Base-by-base conservation (phyloP, 2,888 invertebrate genomes). In the Conchocele bisecta region DNA sequence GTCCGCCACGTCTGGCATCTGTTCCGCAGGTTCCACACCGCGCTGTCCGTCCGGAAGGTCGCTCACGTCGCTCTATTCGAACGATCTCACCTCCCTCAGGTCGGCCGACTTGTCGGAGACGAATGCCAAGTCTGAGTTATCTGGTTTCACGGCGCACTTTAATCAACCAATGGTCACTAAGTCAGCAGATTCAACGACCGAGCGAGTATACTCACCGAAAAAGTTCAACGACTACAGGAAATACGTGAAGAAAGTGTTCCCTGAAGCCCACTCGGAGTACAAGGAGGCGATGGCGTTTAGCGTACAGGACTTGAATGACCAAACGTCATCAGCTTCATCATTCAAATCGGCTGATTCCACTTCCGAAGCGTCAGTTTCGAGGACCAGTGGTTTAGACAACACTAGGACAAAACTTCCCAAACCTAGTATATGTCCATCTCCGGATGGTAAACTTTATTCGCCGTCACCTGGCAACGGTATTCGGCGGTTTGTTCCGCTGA, bases 271-370 rank as follows among this genome's bases (percentile, higher is more conserved):
- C 35, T 57, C 72, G n/a, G 76, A 76, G 48, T 51, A 72, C 68
- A 76, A 76, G 51, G 76, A 76, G 59, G 72, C 72, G 29, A 65
- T 76, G 7, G 72, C 35, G 41, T 82, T 68, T 35, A 70, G 73
- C 67, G 73, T 77, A 15, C 74, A 75, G 41, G 74, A 82, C 58
- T 69, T 82, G 41, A 82, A 79, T 48, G 77, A 75, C 42, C 82
- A 82, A 53, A 13, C 65, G 37, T 70, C 73, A n/a, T 73, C 77
- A 1, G 17, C 59, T 7, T 73, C 77, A 4, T 73, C 77, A 13
- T 42, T 77, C 20, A 54, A 66, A 20, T 73, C 77, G 15, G 35
- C 42, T 11, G 76, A 73, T 20, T 39, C 50, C 33, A 54, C 59
- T 28, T 46, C 37, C n/a, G 73, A 73, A 22, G 4, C 24, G 4